These are phyloP conservation scores for Tupiocoris notatus DNA, from an alignment of 2,888 invertebrate genomes.

Conservation along the genomic window DNA sequence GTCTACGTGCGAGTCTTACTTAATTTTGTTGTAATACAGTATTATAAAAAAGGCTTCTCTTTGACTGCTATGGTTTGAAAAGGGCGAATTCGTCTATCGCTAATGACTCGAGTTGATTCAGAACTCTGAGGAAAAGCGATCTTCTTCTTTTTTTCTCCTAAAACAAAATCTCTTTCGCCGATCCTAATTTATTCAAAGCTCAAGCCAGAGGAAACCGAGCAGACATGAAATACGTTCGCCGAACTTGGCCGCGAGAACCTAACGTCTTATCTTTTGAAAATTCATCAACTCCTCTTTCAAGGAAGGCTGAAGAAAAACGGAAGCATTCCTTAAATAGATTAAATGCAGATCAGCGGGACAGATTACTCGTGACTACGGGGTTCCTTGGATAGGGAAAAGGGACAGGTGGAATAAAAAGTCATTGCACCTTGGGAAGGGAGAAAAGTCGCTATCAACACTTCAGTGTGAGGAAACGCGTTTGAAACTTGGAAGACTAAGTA, in stretches of 20 bases:
- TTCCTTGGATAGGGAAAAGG: neutral
- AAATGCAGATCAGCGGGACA: conserved; percentile 19
- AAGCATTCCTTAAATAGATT: conserved; percentile 10
- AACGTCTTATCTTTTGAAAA: conserved; percentile 9
- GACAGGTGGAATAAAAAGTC: conserved; percentile 4
- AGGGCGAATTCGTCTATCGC: no score
- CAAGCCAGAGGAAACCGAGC: no score
- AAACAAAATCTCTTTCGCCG: no score
- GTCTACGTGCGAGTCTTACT: no score
- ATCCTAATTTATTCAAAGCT: no score
- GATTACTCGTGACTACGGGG: neutral
- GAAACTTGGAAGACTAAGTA: conserved; percentile 27
- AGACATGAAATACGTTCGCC: neutral
- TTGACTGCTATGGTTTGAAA: no score
- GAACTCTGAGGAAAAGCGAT: no score
- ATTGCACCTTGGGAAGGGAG: neutral
- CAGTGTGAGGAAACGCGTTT: conserved; percentile 18
- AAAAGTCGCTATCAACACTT: conserved; percentile 29
- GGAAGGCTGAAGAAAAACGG: neutral
- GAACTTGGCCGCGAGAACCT: neutral
- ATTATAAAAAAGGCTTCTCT: no score
- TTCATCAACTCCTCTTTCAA: conserved; percentile 18
- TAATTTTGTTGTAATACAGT: no score
- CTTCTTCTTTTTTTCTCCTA: no score
- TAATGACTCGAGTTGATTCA: no score